phyloP scores from a whole-genome alignment of 1,140 invertebrate genomes.

The Chionoecetes opilio region DNA sequence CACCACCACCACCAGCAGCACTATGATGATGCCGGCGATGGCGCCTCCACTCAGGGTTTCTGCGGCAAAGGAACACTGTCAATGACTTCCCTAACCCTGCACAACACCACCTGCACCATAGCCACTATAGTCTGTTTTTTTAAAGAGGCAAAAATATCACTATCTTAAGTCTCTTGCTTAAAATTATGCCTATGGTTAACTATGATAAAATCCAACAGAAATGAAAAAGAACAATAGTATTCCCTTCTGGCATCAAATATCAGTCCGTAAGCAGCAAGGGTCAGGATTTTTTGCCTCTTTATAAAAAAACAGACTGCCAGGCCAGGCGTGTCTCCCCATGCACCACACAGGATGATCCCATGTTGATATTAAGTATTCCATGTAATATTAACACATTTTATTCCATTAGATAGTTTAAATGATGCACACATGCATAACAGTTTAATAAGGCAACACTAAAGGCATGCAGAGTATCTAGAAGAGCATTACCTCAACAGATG shows the following conservation, averaged over 20 bases:
- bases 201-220: too few species aligned
- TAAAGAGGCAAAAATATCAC: too few species aligned
- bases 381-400: not conserved
- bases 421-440: not conserved
- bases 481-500: not conserved
- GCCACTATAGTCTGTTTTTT: too few species aligned
- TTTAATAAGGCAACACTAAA: not conserved
- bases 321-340: not conserved
- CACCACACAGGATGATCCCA: not conserved
- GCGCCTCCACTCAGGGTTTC: slow-evolving; percentile 72
- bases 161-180: too few species aligned
- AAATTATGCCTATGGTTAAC: too few species aligned
- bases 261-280: too few species aligned
- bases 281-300: too few species aligned
- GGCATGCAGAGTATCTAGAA: not conserved
- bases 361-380: not conserved
- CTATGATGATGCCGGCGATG: slow-evolving; percentile 73
- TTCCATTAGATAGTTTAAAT: not conserved
- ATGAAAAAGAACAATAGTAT: too few species aligned
- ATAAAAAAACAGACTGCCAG: too few species aligned
- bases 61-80: not conserved
- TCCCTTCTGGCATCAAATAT: too few species aligned
- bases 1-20: slow-evolving; percentile 59
- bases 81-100: not conserved
- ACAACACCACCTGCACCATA: not conserved